These are phyloP conservation scores for Phaonia tiefii DNA, from an alignment of 2,888 invertebrate genomes.

Conservation along the genomic window DNA sequence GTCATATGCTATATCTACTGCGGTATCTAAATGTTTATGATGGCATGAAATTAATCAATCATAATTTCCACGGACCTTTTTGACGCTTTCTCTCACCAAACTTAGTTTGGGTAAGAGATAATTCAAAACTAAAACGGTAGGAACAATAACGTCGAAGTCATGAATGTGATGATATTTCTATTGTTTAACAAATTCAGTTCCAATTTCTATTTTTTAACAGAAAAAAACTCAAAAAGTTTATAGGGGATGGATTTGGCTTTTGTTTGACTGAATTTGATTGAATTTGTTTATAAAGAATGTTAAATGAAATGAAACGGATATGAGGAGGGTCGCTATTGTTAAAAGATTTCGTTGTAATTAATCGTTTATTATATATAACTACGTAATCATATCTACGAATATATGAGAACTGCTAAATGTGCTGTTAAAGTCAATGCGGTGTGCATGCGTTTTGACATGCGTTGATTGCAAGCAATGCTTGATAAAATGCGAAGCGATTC, in stretches of 20 bases:
- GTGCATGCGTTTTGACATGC: constrained; percentile 41
- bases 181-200: not conserved
- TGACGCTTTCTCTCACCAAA: not conserved
- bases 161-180: constrained; percentile 1
- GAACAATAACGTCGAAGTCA: constrained; percentile 27
- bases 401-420: constrained; percentile 50
- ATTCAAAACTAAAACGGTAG: constrained; percentile 48
- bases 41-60: constrained; percentile 63
- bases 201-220: not conserved
- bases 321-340: constrained; percentile 32
- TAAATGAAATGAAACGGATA: constrained; percentile 50
- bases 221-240: constrained; percentile 26
- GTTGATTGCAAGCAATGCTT: constrained; percentile 22
- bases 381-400: not conserved
- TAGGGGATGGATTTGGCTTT: not conserved
- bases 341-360: constrained; percentile 53
- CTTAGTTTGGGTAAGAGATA: constrained; percentile 22
- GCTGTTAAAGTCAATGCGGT: constrained; percentile 53
- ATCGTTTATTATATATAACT: not conserved
- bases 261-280: not conserved
- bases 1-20: constrained; percentile 19
- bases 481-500: constrained; percentile 11
- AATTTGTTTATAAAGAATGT: not conserved
- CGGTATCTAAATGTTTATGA: constrained; percentile 22
- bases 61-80: constrained; percentile 35